Evolutionary conservation across 2,797 vertebrate species (phyloP).

Genomic region (Catharus ustulatus): DNA sequence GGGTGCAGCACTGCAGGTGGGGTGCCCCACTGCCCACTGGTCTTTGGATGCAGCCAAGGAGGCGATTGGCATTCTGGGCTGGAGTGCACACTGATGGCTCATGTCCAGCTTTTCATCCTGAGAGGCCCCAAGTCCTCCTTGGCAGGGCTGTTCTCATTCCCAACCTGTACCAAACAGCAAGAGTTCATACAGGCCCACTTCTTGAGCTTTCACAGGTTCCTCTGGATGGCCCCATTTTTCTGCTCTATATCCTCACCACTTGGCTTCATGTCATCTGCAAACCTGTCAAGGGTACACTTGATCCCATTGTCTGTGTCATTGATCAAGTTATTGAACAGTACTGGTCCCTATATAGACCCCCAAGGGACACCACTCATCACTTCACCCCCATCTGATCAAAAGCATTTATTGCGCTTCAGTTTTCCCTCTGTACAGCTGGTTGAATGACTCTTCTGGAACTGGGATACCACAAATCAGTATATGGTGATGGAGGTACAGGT

Average conservation of each 20-base stretch:
- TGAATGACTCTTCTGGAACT: background rate
- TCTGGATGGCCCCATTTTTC: background rate
- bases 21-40: accelerated
- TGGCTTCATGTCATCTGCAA: background rate
- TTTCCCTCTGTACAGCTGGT: background rate
- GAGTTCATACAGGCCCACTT: no score
- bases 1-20: background rate
- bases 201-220: background rate
- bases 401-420: background rate
- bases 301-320: background rate
- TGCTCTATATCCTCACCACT: background rate
- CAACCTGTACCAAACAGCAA: background rate
- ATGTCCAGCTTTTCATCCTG: background rate
- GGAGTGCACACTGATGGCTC: background rate
- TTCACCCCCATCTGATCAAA: background rate
- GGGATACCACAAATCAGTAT: background rate
- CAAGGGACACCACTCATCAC: no score
- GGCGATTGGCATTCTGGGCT: accelerated
- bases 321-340: background rate
- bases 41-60: background rate
- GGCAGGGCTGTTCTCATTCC: background rate
- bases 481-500: background rate
- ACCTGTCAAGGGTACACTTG: background rate
- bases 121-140: background rate
- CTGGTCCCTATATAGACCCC: background rate